Conservation (phyloP, 1,140 invertebrate genomes). For the Mercenaria mercenaria region DNA sequence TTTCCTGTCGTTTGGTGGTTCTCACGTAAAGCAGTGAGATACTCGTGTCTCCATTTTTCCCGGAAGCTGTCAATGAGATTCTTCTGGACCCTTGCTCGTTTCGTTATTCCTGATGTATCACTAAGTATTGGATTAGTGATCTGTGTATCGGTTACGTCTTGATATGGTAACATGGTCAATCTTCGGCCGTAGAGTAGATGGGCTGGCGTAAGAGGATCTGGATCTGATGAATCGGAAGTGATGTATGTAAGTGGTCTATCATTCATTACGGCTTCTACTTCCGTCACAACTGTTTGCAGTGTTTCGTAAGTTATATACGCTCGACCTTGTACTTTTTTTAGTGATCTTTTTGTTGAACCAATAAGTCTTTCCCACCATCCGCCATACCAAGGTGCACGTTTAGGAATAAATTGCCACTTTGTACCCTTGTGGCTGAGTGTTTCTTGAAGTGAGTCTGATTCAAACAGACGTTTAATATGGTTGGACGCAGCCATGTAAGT, state of each 20-base stretch:
- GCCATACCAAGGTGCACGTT: neutral
- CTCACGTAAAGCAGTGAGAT: neutral
- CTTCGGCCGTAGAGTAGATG: neutral
- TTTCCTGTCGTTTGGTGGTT: neutral
- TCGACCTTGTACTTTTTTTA: neutral
- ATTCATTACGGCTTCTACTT: neutral
- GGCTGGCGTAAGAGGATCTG: neutral
- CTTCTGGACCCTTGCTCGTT: neutral
- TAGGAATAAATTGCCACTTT: constrained; percentile 36
- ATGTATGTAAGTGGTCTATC: neutral
- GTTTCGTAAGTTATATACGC: neutral
- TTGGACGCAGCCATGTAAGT: neutral
- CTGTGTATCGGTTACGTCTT: no score
- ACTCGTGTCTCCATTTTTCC: neutral
- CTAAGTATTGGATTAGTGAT: neutral
- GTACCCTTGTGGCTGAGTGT: neutral
- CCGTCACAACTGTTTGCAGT: neutral
- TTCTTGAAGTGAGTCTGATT: neutral
- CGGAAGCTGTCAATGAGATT: neutral
- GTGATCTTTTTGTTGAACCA: neutral
- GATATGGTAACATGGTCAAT: neutral
- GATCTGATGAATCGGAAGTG: neutral
- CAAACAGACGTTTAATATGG: neutral
- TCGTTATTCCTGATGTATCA: neutral
- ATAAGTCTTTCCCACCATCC: neutral